Percentiles rank a stretch among this genome's conserved stretches.
Conservation (phyloP, 2,888 invertebrate species). For the Adelognathus sp. region DNA sequence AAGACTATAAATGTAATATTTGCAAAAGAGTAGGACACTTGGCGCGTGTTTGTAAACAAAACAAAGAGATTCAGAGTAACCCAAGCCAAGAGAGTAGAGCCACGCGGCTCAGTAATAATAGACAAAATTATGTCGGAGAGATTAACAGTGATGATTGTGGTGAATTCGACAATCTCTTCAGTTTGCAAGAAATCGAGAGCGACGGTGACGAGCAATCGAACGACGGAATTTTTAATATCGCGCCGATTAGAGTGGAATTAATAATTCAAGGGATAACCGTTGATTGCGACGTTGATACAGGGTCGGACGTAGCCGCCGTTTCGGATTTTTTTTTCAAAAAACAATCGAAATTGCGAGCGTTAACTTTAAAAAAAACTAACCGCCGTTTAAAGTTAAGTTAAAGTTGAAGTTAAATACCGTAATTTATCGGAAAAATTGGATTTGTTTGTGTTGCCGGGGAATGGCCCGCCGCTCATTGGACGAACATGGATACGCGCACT, state of each 20-base stretch:
- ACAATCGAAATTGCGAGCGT: not conserved
- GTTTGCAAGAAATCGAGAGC: not conserved
- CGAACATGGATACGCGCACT: constrained; percentile 45
- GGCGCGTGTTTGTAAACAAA: not conserved
- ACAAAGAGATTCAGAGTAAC: not conserved
- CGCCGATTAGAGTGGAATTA: constrained; percentile 9
- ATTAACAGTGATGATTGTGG: not conserved
- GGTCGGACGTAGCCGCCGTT: constrained; percentile 56
- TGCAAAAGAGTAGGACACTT: not conserved
- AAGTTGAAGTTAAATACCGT: constrained; percentile 12
- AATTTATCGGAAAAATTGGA: constrained; percentile 3
- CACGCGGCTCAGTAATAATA: not conserved
- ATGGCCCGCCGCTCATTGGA: constrained; percentile 46
- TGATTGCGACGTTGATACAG: constrained; percentile 54
- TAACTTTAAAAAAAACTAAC: not conserved
- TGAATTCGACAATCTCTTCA: not conserved
- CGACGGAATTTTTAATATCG: constrained; percentile 28
- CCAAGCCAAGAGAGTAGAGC: not conserved
- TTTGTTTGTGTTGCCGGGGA: constrained; percentile 49
- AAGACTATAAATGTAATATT: not conserved
- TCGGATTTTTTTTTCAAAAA: constrained; percentile 7
- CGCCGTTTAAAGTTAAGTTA: constrained; percentile 30
- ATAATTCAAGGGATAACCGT: constrained; percentile 1
- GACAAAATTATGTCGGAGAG: not conserved
- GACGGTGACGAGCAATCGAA: not conserved